Conservation (phyloP, 2,797 vertebrate genomes). For the Triplophysa yarkandensis region DNA sequence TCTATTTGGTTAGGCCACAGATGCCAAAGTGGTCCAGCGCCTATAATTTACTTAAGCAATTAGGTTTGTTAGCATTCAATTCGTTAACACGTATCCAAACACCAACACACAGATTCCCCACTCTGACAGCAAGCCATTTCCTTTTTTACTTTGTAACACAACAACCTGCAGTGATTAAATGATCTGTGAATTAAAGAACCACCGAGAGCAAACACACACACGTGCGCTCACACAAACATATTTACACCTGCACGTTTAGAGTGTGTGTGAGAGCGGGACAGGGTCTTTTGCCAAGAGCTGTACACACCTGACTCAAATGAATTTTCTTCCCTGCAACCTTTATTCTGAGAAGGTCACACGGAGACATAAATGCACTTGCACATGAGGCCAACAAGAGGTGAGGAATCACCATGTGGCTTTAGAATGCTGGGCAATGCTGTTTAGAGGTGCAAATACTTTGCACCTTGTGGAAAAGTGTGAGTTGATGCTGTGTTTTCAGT, state of each 20-base stretch:
- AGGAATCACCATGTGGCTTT: constrained; percentile 31
- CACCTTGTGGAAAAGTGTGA: constrained; percentile 32
- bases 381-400: constrained; percentile 28
- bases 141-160: constrained; percentile 36
- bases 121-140: constrained; percentile 35
- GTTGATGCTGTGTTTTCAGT: constrained; percentile 27
- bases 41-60: constrained; percentile 12
- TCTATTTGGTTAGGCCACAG: too few relatives aligned
- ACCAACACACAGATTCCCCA: constrained; percentile 29
- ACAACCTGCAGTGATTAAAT: constrained; percentile 43
- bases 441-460: constrained; percentile 11
- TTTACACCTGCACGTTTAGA: constrained; percentile 24
- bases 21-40: constrained; percentile 1
- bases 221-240: constrained; percentile 6
- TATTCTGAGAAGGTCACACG: constrained; percentile 35
- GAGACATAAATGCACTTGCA: constrained; percentile 7
- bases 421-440: constrained; percentile 39
- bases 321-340: constrained; percentile 46
- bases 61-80: constrained; percentile 8
- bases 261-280: constrained; percentile 11
- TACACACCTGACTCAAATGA: constrained; percentile 39
- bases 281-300: constrained; percentile 12
- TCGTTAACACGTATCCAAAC: constrained; percentile 18
- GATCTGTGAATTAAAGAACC: constrained; percentile 46
- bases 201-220: constrained; percentile 28